phyloP scores from a whole-genome alignment of 2,888 invertebrate species.

The Amblyteles armatorius region DNA sequence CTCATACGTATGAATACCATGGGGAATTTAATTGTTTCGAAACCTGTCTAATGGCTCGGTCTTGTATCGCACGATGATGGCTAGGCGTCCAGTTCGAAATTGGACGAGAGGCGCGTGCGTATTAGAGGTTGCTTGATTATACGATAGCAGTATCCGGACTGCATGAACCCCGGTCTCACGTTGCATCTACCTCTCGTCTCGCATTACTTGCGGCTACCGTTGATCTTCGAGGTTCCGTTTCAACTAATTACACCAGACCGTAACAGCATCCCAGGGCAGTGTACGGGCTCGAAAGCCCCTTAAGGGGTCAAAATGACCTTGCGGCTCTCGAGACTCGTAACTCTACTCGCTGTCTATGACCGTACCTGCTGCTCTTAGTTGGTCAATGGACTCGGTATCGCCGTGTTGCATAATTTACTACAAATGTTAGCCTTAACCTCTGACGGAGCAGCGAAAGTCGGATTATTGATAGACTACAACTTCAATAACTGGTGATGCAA shows the following conservation, averaged over 20 bases:
- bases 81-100: conserved; percentile 16
- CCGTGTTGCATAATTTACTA: background rate
- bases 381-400: background rate
- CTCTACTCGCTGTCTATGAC: background rate
- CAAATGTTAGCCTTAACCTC: too few species aligned
- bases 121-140: conserved; percentile 37
- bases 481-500: too few species aligned
- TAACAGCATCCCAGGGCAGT: conserved; percentile 38
- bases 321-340: conserved; percentile 34
- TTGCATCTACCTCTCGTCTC: conserved; percentile 43
- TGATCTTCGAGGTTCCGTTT: conserved; percentile 59
- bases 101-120: conserved; percentile 35
- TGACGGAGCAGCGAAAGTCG: too few species aligned
- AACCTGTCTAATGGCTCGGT: background rate
- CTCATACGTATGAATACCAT: background rate
- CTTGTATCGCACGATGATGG: background rate
- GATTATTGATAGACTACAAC: too few species aligned
- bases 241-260: conserved; percentile 60
- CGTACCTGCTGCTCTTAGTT: background rate
- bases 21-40: background rate
- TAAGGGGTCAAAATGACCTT: conserved; percentile 18
- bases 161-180: conserved; percentile 28
- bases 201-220: conserved; percentile 51
- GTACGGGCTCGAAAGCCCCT: conserved; percentile 9
- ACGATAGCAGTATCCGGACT: conserved; percentile 31